A percentile compares a stretch with the other conserved stretches of the same genome.
phyloP scores from a whole-genome alignment of 2,797 vertebrate species.

The Enteromius argenteus region DNA sequence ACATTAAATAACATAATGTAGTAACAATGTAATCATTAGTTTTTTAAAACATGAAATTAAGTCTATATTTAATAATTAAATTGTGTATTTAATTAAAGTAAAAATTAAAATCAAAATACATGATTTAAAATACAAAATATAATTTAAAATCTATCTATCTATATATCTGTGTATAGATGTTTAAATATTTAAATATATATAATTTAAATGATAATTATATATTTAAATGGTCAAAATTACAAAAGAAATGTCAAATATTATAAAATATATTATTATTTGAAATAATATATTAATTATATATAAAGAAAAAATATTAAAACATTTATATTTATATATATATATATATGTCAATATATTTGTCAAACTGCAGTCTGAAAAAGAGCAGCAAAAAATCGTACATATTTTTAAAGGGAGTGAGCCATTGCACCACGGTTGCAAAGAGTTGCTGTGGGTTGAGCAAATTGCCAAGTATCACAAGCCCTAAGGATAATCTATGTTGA shows the following conservation, averaged over 20 bases:
- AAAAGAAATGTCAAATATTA: background rate
- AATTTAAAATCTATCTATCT: background rate
- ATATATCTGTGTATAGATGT: background rate
- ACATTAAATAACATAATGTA: background rate
- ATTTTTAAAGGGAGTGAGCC: slow-evolving; percentile 42
- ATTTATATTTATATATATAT: too few species aligned
- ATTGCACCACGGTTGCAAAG: slow-evolving; percentile 56
- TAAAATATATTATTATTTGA: background rate
- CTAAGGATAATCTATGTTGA: slow-evolving; percentile 24
- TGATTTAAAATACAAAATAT: background rate
- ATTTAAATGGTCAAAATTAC: background rate
- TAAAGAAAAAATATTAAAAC: too few species aligned
- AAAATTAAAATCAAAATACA: background rate
- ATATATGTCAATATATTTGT: too few species aligned
- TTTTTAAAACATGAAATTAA: background rate
- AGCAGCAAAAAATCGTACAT: slow-evolving; percentile 19
- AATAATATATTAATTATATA: background rate
- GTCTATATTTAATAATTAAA: background rate
- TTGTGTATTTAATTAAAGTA: background rate
- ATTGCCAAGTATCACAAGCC: slow-evolving; percentile 48
- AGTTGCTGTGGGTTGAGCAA: slow-evolving; percentile 50
- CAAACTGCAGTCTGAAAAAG: background rate
- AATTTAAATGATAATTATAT: background rate
- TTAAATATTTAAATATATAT: background rate
- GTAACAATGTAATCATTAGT: background rate